A percentile compares a stretch with the other conserved stretches of the same genome.
These are phyloP conservation scores for Orchesella flavescens DNA, from an alignment of 2,888 invertebrate genomes.

Conservation along the genomic window DNA sequence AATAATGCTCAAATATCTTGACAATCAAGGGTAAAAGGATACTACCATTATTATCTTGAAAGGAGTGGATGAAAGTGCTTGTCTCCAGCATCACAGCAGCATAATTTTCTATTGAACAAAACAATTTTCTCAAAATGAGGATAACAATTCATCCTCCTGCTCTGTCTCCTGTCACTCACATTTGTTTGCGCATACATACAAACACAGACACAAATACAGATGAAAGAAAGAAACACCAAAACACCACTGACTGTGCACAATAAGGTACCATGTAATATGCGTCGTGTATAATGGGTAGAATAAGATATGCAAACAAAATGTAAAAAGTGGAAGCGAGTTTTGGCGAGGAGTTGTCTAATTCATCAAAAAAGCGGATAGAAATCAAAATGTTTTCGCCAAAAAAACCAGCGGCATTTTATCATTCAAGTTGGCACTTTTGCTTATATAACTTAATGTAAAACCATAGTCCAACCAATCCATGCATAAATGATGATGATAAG, in stretches of 20 bases:
- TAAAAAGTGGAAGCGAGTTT: conserved; percentile 21
- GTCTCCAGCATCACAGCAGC: neutral
- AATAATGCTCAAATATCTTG: neutral
- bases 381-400: neutral
- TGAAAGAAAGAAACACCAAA: too few relatives aligned
- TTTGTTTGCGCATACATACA: neutral
- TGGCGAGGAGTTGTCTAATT: conserved; percentile 26
- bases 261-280: neutral
- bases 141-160: neutral
- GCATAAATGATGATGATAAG: neutral
- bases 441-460: neutral
- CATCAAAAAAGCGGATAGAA: conserved; percentile 6
- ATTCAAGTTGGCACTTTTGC: neutral
- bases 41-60: conserved; percentile 17
- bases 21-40: conserved; percentile 9
- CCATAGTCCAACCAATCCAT: neutral
- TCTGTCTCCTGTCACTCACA: neutral
- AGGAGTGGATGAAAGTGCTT: conserved; percentile 11
- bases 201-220: too few relatives aligned
- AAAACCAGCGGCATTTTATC: neutral
- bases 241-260: neutral
- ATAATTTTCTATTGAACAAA: neutral
- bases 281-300: neutral
- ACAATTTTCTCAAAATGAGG: neutral
- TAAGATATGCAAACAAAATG: neutral